Evolutionary conservation across 2,888 invertebrate genomes (phyloP).

Genomic region (Cheilosia variabilis): DNA sequence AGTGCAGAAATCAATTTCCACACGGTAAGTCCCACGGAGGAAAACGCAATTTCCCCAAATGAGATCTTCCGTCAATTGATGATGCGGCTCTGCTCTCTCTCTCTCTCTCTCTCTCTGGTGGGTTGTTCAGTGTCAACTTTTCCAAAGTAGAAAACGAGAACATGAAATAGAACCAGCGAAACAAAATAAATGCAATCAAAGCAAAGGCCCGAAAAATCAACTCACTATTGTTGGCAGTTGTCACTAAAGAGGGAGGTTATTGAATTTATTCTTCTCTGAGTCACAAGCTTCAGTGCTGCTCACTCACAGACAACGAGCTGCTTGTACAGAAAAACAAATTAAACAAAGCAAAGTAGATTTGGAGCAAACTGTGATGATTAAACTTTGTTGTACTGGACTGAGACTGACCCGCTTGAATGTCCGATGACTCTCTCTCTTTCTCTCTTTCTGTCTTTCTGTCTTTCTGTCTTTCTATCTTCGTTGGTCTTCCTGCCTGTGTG

Average conservation of each 20-base stretch:
- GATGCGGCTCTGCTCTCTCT: neutral
- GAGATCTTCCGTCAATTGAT: conserved; percentile 11
- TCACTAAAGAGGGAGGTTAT: conserved; percentile 40
- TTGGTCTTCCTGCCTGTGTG: conserved; percentile 4
- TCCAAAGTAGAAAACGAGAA: conserved; percentile 21
- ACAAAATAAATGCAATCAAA: conserved; percentile 43
- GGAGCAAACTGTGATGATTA: conserved; percentile 64
- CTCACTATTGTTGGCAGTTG: neutral
- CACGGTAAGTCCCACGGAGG: neutral
- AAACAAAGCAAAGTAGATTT: conserved; percentile 49
- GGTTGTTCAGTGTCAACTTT: neutral
- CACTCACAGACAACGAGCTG: conserved; percentile 13
- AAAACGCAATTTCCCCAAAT: conserved; percentile 39
- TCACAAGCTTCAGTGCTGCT: conserved; percentile 35
- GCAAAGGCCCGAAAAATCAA: conserved; percentile 11
- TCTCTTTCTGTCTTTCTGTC: conserved; percentile 13
- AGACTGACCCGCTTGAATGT: conserved; percentile 64
- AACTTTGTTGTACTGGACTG: conserved; percentile 35
- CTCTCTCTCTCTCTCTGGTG: neutral
- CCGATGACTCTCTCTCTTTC: conserved; percentile 53
- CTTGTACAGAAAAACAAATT: conserved; percentile 8
- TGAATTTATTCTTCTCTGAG: conserved; percentile 52
- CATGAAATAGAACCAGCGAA: neutral
- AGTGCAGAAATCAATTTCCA: conserved; percentile 25
- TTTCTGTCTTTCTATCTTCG: conserved; percentile 7